phyloP scores from a whole-genome alignment of 1,140 invertebrate genomes.

The Eriosoma lanigerum region DNA sequence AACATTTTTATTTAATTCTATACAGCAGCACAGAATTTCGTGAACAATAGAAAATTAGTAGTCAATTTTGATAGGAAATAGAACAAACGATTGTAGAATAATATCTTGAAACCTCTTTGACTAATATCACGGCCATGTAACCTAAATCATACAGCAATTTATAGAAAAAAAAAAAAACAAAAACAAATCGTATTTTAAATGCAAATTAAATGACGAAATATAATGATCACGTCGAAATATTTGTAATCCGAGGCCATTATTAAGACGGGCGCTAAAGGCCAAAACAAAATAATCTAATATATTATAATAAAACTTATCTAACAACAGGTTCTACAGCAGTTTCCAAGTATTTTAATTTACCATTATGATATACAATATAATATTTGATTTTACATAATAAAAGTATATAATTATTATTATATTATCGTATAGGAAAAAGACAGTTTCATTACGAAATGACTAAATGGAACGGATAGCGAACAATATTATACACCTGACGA shows the following conservation, averaged over 20 bases:
- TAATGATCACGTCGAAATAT: neutral
- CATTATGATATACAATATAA: too few relatives aligned
- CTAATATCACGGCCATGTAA: constrained; percentile 40
- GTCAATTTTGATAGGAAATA: constrained; percentile 23
- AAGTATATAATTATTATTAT: too few relatives aligned
- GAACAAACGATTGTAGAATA: neutral
- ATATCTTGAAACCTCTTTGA: constrained; percentile 26
- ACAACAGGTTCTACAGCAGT: too few relatives aligned
- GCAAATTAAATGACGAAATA: constrained; percentile 26
- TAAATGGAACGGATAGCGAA: too few relatives aligned
- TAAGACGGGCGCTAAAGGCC: constrained; percentile 4
- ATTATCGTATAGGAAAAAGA: too few relatives aligned
- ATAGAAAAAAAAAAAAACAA: neutral
- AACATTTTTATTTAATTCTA: constrained; percentile 12
- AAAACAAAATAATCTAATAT: neutral
- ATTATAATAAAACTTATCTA: too few relatives aligned
- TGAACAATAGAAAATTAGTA: constrained; percentile 41
- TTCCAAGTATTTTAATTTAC: too few relatives aligned
- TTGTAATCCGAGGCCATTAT: constrained; percentile 19
- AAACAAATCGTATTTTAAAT: constrained; percentile 40
- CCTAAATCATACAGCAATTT: neutral
- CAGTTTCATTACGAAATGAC: too few relatives aligned
- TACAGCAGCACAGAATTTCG: neutral
- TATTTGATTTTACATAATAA: too few relatives aligned
- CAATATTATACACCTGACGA: too few relatives aligned